Conservation (phyloP, 2,797 vertebrate genomes). For the Chelmon rostratus region DNA sequence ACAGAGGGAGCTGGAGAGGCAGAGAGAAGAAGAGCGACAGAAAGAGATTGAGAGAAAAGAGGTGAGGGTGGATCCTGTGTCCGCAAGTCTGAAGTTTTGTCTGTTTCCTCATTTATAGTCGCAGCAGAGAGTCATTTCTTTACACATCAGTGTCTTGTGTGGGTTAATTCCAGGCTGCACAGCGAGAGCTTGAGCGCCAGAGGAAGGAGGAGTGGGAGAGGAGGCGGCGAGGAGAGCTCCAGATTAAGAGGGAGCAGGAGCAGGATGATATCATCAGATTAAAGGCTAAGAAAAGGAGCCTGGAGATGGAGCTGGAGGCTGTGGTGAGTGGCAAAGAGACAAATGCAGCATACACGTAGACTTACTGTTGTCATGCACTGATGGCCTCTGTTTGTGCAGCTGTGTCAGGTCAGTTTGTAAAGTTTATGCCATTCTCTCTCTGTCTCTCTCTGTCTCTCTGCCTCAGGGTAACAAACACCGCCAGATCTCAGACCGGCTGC, state of each 20-base stretch:
- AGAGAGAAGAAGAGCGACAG: slow-evolving; percentile 82
- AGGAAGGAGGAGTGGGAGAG: slow-evolving; percentile 93
- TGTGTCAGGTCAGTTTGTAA: background rate
- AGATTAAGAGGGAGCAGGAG: slow-evolving; percentile 91
- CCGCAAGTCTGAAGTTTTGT: background rate
- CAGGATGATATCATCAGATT: slow-evolving; percentile 92
- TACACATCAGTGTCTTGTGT: slow-evolving; percentile 12
- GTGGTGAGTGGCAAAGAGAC: slow-evolving; percentile 86
- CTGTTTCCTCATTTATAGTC: background rate
- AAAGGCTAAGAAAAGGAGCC: slow-evolving; percentile 92
- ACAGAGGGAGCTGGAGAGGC: slow-evolving; percentile 74
- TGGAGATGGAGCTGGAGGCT: slow-evolving; percentile 96
- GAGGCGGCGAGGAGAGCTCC: slow-evolving; percentile 91
- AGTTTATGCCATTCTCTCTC: background rate
- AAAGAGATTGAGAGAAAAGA: slow-evolving; percentile 84
- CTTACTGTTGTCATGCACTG: background rate
- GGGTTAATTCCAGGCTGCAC: slow-evolving; percentile 86
- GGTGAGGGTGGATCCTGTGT: slow-evolving; percentile 56
- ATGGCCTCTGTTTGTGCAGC: background rate
- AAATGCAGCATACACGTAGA: background rate
- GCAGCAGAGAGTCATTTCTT: background rate
- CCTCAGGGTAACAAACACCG: slow-evolving; percentile 93
- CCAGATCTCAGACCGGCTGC: slow-evolving; percentile 93
- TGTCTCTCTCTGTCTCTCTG: slow-evolving; percentile 7
- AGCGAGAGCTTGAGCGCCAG: slow-evolving; percentile 93